Conservation (phyloP, 2,113 vertebrate genomes). For the Herpetotheres cachinnans region DNA sequence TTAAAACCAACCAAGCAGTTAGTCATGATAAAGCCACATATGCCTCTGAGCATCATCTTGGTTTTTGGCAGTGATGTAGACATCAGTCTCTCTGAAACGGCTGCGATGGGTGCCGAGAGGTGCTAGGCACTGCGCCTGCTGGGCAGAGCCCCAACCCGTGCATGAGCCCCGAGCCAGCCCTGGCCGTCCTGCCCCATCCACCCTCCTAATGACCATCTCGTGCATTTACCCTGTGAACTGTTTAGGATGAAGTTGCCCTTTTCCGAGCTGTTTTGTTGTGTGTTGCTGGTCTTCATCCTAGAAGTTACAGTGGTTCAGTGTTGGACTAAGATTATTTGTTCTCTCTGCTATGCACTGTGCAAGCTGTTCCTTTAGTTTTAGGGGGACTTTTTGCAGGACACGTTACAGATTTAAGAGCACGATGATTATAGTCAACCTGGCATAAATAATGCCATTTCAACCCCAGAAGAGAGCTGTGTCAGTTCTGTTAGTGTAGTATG, state of each 20-base stretch:
- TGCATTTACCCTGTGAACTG: background rate
- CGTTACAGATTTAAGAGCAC: background rate
- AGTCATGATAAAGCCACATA: background rate
- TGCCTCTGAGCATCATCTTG: background rate
- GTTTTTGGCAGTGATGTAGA: background rate
- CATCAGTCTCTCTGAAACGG: accelerated
- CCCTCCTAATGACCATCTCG: accelerated
- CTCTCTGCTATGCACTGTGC: background rate
- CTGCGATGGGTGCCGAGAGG: background rate
- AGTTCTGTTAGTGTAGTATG: background rate
- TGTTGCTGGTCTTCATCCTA: background rate
- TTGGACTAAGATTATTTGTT: background rate
- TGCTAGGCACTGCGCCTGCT: accelerated
- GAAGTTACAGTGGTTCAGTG: background rate
- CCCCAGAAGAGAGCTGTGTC: background rate
- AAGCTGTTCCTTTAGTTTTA: background rate
- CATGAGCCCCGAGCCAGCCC: background rate
- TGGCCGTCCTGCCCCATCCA: background rate
- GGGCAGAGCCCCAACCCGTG: background rate
- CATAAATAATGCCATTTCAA: background rate
- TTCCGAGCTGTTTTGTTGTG: background rate
- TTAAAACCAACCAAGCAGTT: background rate
- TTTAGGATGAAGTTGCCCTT: background rate
- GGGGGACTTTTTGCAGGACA: background rate
- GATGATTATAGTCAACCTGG: background rate